These are phyloP conservation scores for Tetrao urogallus DNA, from an alignment of 2,113 vertebrate genomes.

Conservation along the genomic window DNA sequence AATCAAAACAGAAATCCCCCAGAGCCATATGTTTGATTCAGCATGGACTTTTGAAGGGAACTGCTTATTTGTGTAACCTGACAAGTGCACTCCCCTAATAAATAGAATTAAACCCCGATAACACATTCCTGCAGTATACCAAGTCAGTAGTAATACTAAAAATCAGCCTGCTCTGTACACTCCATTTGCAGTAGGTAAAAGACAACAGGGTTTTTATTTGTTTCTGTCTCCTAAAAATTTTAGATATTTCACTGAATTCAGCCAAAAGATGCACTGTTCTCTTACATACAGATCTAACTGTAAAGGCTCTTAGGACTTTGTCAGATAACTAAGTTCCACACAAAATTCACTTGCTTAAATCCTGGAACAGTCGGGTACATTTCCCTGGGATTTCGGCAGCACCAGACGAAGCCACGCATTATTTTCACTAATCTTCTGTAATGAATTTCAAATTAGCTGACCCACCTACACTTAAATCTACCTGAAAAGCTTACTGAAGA, in stretches of 20 bases:
- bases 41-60: not conserved
- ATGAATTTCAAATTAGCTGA: not conserved
- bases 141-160: not conserved
- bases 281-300: not conserved
- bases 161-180: fast-evolving
- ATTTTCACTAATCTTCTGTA: not conserved
- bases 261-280: not conserved
- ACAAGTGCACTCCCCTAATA: not conserved
- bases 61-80: not conserved
- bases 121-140: not conserved
- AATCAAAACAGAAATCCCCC: not conserved
- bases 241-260: not conserved
- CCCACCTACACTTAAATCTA: not conserved
- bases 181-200: not conserved
- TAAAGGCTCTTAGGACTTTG: not conserved
- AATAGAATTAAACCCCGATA: not conserved
- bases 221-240: not conserved
- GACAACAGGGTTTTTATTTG: not conserved
- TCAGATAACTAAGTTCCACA: not conserved
- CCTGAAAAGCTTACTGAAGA: not conserved
- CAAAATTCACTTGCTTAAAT: slow-evolving; percentile 19
- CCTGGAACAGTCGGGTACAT: not conserved
- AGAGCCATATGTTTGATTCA: not conserved
- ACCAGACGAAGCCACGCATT: not conserved
- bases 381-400: not conserved